Percentiles rank a stretch among this genome's conserved stretches.
Conservation (phyloP, 2,797 vertebrate genomes). For the Muscicapa striata region DNA sequence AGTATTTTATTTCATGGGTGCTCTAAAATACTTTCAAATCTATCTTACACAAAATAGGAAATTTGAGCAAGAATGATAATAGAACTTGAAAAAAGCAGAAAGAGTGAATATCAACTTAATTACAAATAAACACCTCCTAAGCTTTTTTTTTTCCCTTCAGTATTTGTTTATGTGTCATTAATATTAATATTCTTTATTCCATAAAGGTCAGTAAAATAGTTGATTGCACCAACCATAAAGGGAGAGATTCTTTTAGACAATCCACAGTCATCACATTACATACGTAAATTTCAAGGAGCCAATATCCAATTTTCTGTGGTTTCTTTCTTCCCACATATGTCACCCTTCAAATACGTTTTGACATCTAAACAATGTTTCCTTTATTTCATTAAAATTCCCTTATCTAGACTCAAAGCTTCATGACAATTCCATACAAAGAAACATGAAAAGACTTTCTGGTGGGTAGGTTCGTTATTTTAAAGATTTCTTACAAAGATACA, state of each 20-base stretch:
- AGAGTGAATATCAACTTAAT: neutral
- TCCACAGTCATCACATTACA: conserved; percentile 52
- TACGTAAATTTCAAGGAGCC: conserved; percentile 65
- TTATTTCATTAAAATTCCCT: conserved; percentile 72
- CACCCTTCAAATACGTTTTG: conserved; percentile 71
- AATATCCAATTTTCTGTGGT: conserved; percentile 61
- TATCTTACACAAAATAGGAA: neutral
- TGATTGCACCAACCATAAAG: conserved; percentile 59
- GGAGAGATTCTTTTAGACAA: conserved; percentile 57
- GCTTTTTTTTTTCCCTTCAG: neutral
- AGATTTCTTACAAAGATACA: conserved; percentile 42
- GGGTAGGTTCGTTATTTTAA: conserved; percentile 53
- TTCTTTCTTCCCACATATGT: conserved; percentile 53
- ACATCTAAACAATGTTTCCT: conserved; percentile 69
- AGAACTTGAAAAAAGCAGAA: neutral
- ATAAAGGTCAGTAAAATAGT: conserved; percentile 46
- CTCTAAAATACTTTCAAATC: neutral
- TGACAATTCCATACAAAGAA: conserved; percentile 57
- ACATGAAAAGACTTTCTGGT: conserved; percentile 55
- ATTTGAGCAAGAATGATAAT: neutral
- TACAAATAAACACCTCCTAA: neutral
- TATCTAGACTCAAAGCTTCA: conserved; percentile 67
- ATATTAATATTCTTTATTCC: conserved; percentile 38
- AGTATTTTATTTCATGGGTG: neutral
- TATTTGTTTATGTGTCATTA: conserved; percentile 32